Evolutionary conservation across 1,140 invertebrate genomes (phyloP), one percentile per base, ranked within the genome.

Genomic region (Lordiphosa collinella): DNA sequence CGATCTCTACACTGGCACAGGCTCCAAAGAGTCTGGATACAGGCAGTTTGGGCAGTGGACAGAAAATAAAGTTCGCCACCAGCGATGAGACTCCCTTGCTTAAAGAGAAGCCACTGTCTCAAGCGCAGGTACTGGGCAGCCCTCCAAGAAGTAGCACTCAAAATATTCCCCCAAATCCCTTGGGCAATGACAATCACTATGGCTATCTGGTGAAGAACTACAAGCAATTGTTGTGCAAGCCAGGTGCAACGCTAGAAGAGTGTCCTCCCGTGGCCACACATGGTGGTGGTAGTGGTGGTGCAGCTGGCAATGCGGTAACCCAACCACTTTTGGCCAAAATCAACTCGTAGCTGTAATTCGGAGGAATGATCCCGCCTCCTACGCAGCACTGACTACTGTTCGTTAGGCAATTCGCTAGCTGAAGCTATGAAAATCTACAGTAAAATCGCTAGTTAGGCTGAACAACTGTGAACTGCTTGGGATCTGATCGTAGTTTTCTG

Each of bases 271-370:
- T 72, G 22, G 25, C 49, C 35, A 22, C 18, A 22, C 18, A 3
- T 22, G 22, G 22, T 6, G 25, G 25, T 44, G 54, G 22, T 4
- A 50, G 48, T 9, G 67, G 66, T 2, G 18, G 57, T 10, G 22
- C 46, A 3, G 31, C 29, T n/a, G 37, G 36, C 13, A 65, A 52
- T 49, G 52, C 58, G 25, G 86, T 86, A 4, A 87, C 84, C 5
- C 87, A 88, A 37, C 87, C 87, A 12, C 65, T 88, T 25, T 54
- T 88, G 61, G 74, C 73, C 38, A 86, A 87, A 64, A 88, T 88
- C 22, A 88, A 88, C 72, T 85, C 82, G 43, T 79, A 85, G 59
- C 53, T 64, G 47, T 73, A 72, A 70, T 53, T 31, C 11, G 44
- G 50, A 18, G 63, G 37, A 37, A 38, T 18, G 40, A 2, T 13